Evolutionary conservation across 1,140 invertebrate species (phyloP).

Genomic region (Drosophila lacteicornis): DNA sequence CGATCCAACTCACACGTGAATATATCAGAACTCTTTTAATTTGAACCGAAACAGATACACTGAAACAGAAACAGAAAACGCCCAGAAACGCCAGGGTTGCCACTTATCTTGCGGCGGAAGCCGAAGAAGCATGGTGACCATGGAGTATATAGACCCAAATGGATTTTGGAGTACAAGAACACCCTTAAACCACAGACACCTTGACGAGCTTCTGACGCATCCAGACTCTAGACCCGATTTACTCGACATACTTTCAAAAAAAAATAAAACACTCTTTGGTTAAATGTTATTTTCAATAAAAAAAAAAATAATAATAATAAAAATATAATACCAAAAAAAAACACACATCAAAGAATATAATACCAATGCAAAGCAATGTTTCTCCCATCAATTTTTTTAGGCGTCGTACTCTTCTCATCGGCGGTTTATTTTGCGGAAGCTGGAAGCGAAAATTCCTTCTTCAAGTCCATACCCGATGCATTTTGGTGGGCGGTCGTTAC

Average conservation of each 20-base stretch:
- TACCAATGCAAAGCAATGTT: slow-evolving; percentile 82
- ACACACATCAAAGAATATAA: slow-evolving; percentile 56
- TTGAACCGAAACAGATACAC: slow-evolving; percentile 36
- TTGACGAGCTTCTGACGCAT: slow-evolving; percentile 49
- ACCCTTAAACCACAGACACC: slow-evolving; percentile 26
- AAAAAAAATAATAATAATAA: slow-evolving; percentile 42
- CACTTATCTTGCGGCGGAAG: slow-evolving; percentile 10
- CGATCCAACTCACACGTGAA: slow-evolving; percentile 27
- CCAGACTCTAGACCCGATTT: slow-evolving; percentile 16
- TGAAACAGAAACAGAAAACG: slow-evolving; percentile 20
- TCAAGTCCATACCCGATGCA: slow-evolving; percentile 99
- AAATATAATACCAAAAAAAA: slow-evolving; percentile 28
- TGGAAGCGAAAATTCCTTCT: slow-evolving; percentile 98
- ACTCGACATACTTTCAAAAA: slow-evolving; percentile 28
- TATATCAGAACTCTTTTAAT: slow-evolving; percentile 34
- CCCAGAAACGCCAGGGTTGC: slow-evolving; percentile 1
- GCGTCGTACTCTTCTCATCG: slow-evolving; percentile 99
- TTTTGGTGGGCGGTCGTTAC: slow-evolving; percentile 99
- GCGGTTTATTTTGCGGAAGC: slow-evolving; percentile 99
- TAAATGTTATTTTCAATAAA: slow-evolving; percentile 40
- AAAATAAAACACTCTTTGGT: slow-evolving; percentile 41
- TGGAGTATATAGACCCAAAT: slow-evolving; percentile 1
- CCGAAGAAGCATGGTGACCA: slow-evolving; percentile 12
- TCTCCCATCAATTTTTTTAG: slow-evolving; percentile 90
- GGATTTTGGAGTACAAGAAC: slow-evolving; percentile 11